Evolutionary conservation across 2,888 invertebrate genomes (phyloP), one percentile per base, ranked within the genome.

Genomic region (Anthoptus insignis): DNA sequence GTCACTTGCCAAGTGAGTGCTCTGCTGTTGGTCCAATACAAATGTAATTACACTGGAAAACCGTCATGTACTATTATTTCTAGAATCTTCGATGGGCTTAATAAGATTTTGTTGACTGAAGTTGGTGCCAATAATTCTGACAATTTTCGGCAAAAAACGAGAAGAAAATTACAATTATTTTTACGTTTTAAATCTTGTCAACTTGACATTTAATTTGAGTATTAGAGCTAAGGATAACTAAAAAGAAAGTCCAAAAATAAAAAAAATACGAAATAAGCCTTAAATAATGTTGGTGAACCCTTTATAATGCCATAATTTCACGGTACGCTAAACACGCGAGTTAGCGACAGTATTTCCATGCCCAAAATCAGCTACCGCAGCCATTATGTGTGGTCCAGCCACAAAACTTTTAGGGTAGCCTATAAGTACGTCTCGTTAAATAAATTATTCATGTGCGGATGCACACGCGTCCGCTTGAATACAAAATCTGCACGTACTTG

Each of bases 361-460:
- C 22, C 47, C 13, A 50, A 52, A 50, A 39, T 34, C 37, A 16
- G 14, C 11, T 19, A 21, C 14, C 8, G 14, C 0, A 4, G 32
- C 6, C 60, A 21, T 19, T 32, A 6, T 45, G 52, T 60, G 52
- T 60, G 60, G 60, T 53, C 60, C 52, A 22, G 52, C 39, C 11
- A 47, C 19, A 21, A 3, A 27, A 24, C 13, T 39, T 27, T 29
- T n/a, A 21, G 52, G 9, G 47, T 24, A 47, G 47, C 24, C 29
- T 32, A 22, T 53, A 19, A 60, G 39, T 45, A 32, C 53, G 16
- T 63, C 37, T 21, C 22, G 19, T 27, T 34, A 56, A 70, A 73
- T 77, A 49, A 71, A 73, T 77, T 66, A 76, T 77, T 71, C 59
- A 73, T 68, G 69, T 69, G 64, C 64, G 59, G 64, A 67, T 74